Conservation (phyloP, 2,888 invertebrate genomes). For the Athetis lepigone region DNA sequence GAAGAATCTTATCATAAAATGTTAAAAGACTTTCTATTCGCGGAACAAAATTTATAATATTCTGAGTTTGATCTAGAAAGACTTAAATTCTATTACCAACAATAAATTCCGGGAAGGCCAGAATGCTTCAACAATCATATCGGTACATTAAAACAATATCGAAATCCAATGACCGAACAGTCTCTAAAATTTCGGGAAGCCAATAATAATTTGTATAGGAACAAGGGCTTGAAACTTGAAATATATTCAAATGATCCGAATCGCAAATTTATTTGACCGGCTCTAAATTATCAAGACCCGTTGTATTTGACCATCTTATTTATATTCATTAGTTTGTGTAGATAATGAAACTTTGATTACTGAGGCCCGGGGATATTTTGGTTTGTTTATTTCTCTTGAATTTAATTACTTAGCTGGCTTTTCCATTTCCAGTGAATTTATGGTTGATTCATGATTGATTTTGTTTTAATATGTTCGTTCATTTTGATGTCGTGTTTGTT, state of each 20-base stretch:
- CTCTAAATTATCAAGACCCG: conserved; percentile 67
- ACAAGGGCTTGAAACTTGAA: conserved; percentile 53
- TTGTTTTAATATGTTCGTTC: conserved; percentile 49
- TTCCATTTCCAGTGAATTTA: conserved; percentile 47
- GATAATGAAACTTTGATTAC: conserved; percentile 74
- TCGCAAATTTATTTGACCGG: conserved; percentile 76
- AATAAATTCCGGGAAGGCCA: not conserved
- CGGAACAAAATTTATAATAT: too few relatives aligned
- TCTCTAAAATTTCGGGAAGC: conserved; percentile 35
- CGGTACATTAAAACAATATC: conserved; percentile 5
- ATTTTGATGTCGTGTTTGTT: conserved; percentile 39
- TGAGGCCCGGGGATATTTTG: conserved; percentile 51
- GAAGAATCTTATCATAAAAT: too few relatives aligned
- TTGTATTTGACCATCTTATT: conserved; percentile 70
- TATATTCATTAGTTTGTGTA: conserved; percentile 78
- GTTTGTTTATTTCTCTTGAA: conserved; percentile 45
- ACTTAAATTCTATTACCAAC: not conserved
- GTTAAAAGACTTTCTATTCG: too few relatives aligned
- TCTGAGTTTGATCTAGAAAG: not conserved
- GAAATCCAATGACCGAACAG: conserved; percentile 18
- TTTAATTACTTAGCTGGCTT: conserved; percentile 54
- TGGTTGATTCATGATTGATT: conserved; percentile 43
- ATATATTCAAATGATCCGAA: conserved; percentile 67
- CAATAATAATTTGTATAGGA: conserved; percentile 50
- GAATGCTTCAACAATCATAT: conserved; percentile 4